A percentile compares a stretch with the other conserved stretches of the same genome.
These are phyloP conservation scores for Trichonephila clavata DNA, from an alignment of 1,140 invertebrate species.

Conservation along the genomic window DNA sequence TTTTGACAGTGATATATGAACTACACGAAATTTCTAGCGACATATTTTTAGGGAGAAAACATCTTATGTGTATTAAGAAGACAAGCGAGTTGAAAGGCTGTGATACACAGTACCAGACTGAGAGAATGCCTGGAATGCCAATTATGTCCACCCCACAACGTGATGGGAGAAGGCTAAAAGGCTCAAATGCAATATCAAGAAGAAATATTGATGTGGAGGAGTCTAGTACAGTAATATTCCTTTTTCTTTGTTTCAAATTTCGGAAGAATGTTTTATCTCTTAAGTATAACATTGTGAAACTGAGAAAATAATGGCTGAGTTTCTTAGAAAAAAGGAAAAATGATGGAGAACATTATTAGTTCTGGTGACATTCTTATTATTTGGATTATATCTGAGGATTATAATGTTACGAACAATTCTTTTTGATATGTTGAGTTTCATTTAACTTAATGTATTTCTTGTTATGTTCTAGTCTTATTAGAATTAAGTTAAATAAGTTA, in stretches of 20 bases:
- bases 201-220: not conserved
- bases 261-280: not conserved
- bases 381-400: too few relatives aligned
- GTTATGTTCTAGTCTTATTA: too few relatives aligned
- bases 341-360: not conserved
- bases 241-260: not conserved
- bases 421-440: too few relatives aligned
- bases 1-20: constrained; percentile 61
- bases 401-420: too few relatives aligned
- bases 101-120: not conserved
- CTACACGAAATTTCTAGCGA: constrained; percentile 19
- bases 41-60: constrained; percentile 38
- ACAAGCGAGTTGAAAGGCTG: not conserved
- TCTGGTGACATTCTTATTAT: too few relatives aligned
- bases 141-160: not conserved
- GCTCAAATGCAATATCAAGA: not conserved
- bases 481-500: too few relatives aligned
- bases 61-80: not conserved
- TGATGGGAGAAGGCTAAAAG: not conserved
- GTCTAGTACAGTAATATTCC: not conserved
- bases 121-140: constrained; percentile 27
- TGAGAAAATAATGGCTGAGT: not conserved
- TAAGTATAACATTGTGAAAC: not conserved
- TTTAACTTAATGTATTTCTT: too few relatives aligned
- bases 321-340: not conserved